Base-by-base conservation (phyloP, 2,888 invertebrate species). In the Lasioglossum morio region DNA sequence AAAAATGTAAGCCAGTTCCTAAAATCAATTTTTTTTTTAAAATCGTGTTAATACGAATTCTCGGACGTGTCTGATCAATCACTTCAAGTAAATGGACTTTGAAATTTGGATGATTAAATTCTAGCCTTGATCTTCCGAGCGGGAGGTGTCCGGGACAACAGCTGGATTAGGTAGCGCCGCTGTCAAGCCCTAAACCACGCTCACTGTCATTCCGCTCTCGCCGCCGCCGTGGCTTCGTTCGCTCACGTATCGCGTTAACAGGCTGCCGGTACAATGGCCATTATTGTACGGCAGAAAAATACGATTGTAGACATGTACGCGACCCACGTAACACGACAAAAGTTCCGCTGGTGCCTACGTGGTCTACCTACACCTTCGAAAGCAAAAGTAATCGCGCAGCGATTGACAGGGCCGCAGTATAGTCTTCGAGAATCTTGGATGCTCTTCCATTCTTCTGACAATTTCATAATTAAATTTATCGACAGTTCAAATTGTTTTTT, bases 221-320 rank as follows among this genome's bases (percentile, higher is more conserved):
- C 60, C 60, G 60, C 27, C 60, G 60, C 27, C 2, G 27, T 60
- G 75, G 78, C 81, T 83, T 81, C 60, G 72, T 81, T 85, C 83
- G 79, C 85, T 89, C 87, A 81, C 89, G 88, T 89, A 87, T 86
- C 88, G 85, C 87, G 90, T 89, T 92, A 90, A 92, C 92, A 89
- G 91, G 89, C 89, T 87, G 85, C 76, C 84, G 30, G 83, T 87
- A 90, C 92, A 92, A 92, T 91, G 79, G 87, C 89, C 85, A 89
- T 92, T 91, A 92, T 91, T 88, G 94, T 94, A 91, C 91, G 88
- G 86, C 84, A 81, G 88, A 86, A 77, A 88, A 74, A 79, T 79
- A 84, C 78, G 74, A 88, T 66, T 89, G 80, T 57, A 53, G 30
- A 70, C 78, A 34, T 77, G 78, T 82, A 66, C 70, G 81, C 14